Conservation (phyloP, 92 coral and sea anemone genomes). For the Epizoanthus scotinus region DNA sequence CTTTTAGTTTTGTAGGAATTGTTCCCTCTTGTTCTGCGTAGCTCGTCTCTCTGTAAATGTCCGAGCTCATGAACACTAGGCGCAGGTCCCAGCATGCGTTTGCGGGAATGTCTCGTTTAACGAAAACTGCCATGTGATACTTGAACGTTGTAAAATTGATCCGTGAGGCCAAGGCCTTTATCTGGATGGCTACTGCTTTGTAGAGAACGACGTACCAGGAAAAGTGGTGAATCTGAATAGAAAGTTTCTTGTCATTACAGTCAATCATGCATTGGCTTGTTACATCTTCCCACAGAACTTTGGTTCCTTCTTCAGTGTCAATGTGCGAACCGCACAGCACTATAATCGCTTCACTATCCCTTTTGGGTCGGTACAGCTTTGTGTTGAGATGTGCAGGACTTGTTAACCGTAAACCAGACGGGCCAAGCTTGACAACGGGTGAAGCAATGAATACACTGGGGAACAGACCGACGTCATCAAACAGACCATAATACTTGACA, state of each 20-base stretch:
- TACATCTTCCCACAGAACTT: background rate
- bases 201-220: background rate
- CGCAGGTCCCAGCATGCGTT: background rate
- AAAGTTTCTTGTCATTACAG: background rate
- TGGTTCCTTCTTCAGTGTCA: background rate
- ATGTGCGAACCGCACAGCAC: conserved; percentile 1
- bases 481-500: conserved; percentile 1
- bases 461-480: conserved; percentile 16
- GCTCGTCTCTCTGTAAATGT: conserved; percentile 8
- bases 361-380: conserved; percentile 2
- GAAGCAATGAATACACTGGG: conserved; percentile 6
- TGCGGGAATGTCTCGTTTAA: background rate
- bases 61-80: conserved; percentile 4
- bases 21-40: too few relatives aligned
- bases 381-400: background rate
- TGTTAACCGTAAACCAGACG: conserved; percentile 6
- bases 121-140: background rate
- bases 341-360: background rate
- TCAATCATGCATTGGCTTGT: background rate
- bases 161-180: background rate
- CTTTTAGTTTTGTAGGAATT: background rate
- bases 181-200: background rate
- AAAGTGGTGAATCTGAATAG: background rate
- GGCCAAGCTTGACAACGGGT: conserved; percentile 1
- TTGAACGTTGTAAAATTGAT: background rate